Evolutionary conservation across 2,888 invertebrate genomes (phyloP).

Genomic region (Leptopilina myrica): DNA sequence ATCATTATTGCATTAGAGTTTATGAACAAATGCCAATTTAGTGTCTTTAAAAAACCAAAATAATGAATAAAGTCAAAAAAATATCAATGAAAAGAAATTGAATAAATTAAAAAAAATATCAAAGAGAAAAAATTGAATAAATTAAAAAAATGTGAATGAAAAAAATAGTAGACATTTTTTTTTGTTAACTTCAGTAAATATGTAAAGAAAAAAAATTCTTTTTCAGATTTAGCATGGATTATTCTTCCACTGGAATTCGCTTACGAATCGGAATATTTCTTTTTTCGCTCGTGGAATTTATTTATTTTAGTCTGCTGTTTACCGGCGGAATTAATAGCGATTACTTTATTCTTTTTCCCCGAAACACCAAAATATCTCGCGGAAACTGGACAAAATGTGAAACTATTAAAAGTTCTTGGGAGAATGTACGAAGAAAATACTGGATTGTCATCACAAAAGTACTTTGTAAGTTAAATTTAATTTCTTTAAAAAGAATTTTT

Average conservation of each 20-base stretch:
- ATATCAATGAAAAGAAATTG: neutral
- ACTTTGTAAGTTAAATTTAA: constrained; percentile 62
- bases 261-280: constrained; percentile 79
- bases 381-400: constrained; percentile 86
- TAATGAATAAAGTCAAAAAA: too few species aligned
- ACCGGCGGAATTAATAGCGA: constrained; percentile 82
- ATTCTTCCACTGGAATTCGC: constrained; percentile 84
- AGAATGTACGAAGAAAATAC: constrained; percentile 85
- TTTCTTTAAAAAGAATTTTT: too few species aligned
- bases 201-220: neutral
- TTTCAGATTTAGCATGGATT: constrained; percentile 85
- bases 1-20: too few species aligned
- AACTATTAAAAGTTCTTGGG: constrained; percentile 82
- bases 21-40: too few species aligned
- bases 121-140: too few species aligned
- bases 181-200: too few species aligned
- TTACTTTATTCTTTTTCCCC: constrained; percentile 85
- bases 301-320: constrained; percentile 86
- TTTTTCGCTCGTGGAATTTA: constrained; percentile 87
- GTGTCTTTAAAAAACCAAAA: too few species aligned
- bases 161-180: too few species aligned
- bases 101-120: too few species aligned
- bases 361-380: constrained; percentile 90
- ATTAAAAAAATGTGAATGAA: neutral
- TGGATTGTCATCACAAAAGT: constrained; percentile 74